Base-by-base conservation (phyloP, 2,888 invertebrate genomes). In the Cyclophora albipunctata region DNA sequence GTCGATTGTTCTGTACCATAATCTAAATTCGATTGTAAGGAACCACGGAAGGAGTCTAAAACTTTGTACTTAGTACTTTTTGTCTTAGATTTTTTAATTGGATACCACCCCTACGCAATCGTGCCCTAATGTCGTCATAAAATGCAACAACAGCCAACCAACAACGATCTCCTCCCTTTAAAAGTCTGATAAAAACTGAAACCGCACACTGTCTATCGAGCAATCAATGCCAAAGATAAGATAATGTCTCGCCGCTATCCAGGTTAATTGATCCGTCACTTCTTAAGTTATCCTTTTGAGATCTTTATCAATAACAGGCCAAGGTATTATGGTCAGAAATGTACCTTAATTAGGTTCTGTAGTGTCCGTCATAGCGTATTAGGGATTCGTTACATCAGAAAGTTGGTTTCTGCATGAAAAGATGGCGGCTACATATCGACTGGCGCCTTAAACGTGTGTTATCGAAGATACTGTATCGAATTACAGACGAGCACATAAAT, bases 301-400 rank as follows among this genome's bases (percentile, higher is more conserved):
- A 37, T 40, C 34, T 5, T 34, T 40, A 5, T 34, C 7, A 7
- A 34, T 40, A 34, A 50, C 4, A 52, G 75, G 34, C 73, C 73
- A 57, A 46, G 34, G n/a, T 64, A 64, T 48, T 53, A 3, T 78
- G 78, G 81, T 61, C 57, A 46, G 60, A 67, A 68, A 72, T 67
- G 70, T 68, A 69, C 76, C 78, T 84, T 88, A 88, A 87, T 88
- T 88, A 87, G 86, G 78, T 75, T 79, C 70, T 76, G 76, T 79
- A 78, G 82, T 82, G 81, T 81, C 84, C 85, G 87, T 88, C 87
- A 80, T 63, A 64, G 74, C 76, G 76, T 75, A 85, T 88, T 87
- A 87, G 77, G 75, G 67, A 71, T 73, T 81, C 86, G 84, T 83
- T 88, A 80, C 85, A 85, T 88, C 88, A 88, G 80, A 64, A 60